phyloP scores from a whole-genome alignment of 2,888 invertebrate species.

The Stenurella melanura region DNA sequence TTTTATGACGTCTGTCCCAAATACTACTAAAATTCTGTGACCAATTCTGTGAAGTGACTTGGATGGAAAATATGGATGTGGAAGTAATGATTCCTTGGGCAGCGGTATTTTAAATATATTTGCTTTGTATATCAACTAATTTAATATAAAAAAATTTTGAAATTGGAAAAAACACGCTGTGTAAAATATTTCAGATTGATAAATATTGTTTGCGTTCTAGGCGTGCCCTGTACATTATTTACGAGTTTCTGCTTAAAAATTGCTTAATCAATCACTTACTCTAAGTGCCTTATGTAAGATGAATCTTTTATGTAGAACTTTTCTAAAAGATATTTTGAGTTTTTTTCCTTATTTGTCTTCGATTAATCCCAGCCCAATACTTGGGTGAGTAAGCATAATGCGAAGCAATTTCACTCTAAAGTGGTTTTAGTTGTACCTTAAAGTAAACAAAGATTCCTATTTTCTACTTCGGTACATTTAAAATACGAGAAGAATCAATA shows the following conservation, averaged over 20 bases:
- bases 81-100: too few relatives aligned
- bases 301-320: neutral
- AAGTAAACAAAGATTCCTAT: neutral
- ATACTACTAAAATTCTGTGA: too few relatives aligned
- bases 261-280: constrained; percentile 9
- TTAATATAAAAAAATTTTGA: too few relatives aligned
- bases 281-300: constrained; percentile 4
- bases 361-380: neutral
- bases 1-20: too few relatives aligned
- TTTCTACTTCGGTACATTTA: neutral
- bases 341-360: constrained; percentile 8
- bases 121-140: too few relatives aligned
- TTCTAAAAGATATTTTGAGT: constrained; percentile 5
- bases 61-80: too few relatives aligned
- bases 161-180: too few relatives aligned
- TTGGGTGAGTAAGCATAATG: constrained; percentile 3
- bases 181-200: too few relatives aligned
- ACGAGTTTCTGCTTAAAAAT: neutral
- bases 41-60: too few relatives aligned
- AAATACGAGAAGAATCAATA: neutral
- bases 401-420: constrained; percentile 1
- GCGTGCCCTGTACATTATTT: neutral
- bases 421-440: neutral
- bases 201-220: too few relatives aligned
- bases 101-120: too few relatives aligned